Evolutionary conservation across 2,113 vertebrate genomes (phyloP).

Genomic region (Isurus oxyrinchus): DNA sequence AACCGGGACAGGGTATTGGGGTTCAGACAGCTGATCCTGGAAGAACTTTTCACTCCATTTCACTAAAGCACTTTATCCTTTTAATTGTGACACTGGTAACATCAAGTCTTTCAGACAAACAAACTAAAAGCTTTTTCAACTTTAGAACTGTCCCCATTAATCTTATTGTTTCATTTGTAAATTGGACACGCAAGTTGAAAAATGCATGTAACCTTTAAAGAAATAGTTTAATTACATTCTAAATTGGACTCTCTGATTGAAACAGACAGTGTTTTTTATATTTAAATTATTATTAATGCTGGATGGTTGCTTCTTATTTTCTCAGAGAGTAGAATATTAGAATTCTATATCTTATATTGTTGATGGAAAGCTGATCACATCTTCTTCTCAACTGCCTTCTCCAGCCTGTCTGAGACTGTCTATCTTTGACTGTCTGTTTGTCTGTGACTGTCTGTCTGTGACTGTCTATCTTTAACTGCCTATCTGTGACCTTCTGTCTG

Average conservation of each 20-base stretch:
- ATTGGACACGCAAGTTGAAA: neutral
- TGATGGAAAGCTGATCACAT: neutral
- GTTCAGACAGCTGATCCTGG: neutral
- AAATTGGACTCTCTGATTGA: neutral
- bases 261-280: neutral
- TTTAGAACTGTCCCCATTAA: neutral
- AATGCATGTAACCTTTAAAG: neutral
- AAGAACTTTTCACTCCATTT: neutral
- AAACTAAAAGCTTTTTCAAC: neutral
- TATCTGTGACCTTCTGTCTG: too few relatives aligned
- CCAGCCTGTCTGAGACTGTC: neutral
- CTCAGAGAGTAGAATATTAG: neutral
- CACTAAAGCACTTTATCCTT: neutral
- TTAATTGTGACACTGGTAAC: neutral
- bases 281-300: neutral
- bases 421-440: too few relatives aligned
- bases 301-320: neutral
- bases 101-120: neutral
- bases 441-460: too few relatives aligned
- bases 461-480: too few relatives aligned
- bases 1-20: too few relatives aligned
- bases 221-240: conserved; percentile 1
- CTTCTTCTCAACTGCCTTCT: neutral
- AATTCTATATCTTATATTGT: neutral
- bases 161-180: neutral